A percentile compares a stretch with the other conserved stretches of the same genome.
Evolutionary conservation across 2,888 invertebrate genomes (phyloP).

Genomic region (Furcula furcula): DNA sequence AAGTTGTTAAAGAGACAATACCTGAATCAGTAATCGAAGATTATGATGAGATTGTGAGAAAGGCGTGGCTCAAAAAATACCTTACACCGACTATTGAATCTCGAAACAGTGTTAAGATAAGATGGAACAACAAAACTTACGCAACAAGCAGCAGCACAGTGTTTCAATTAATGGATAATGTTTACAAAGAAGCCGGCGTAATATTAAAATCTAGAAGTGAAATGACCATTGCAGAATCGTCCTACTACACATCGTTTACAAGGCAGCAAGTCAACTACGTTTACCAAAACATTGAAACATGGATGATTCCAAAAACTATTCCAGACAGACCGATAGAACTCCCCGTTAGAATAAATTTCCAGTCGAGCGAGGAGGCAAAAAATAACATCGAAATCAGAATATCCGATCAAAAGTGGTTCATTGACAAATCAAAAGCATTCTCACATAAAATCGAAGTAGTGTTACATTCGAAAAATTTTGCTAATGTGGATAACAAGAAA

Average conservation of each 20-base stretch:
- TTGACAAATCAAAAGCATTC: constrained; percentile 55
- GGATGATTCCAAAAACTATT: constrained; percentile 61
- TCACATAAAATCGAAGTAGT: constrained; percentile 57
- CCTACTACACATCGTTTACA: constrained; percentile 32
- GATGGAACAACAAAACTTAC: constrained; percentile 63
- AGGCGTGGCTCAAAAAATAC: constrained; percentile 54
- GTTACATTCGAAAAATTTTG: constrained; percentile 47
- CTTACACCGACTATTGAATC: constrained; percentile 47
- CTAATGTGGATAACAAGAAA: constrained; percentile 24
- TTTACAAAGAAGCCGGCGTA: constrained; percentile 50
- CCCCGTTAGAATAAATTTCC: constrained; percentile 16
- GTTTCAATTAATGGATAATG: constrained; percentile 54
- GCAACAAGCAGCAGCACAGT: constrained; percentile 59
- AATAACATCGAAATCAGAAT: constrained; percentile 40
- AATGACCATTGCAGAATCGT: constrained; percentile 40
- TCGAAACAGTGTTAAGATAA: constrained; percentile 50
- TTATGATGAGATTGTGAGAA: constrained; percentile 39
- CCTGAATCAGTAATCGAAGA: constrained; percentile 16
- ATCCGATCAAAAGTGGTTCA: constrained; percentile 52
- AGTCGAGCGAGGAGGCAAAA: constrained; percentile 17
- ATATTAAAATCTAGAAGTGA: constrained; percentile 54
- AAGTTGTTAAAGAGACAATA: constrained; percentile 3
- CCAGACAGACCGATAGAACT: constrained; percentile 26
- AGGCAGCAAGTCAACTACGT: constrained; percentile 45
- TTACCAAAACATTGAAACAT: constrained; percentile 57